phyloP scores from a whole-genome alignment of 1,140 invertebrate genomes.

The Hyles euphorbiae region DNA sequence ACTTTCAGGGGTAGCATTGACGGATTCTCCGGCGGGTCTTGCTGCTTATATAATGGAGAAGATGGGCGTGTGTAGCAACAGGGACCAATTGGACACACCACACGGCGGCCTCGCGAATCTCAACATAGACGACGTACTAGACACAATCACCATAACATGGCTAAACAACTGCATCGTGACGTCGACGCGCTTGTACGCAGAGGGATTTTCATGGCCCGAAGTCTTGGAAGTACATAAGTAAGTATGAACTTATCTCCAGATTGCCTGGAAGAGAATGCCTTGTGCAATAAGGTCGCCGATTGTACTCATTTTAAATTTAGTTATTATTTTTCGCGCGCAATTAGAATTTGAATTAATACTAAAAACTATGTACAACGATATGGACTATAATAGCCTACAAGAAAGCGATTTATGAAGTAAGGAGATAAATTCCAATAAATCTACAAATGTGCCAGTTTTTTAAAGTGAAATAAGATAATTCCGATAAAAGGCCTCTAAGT shows the following conservation, averaged over 20 bases:
- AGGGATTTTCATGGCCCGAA: conserved; percentile 72
- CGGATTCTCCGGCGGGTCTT: conserved; percentile 83
- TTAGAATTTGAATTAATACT: too few species aligned
- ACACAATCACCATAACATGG: conserved; percentile 93
- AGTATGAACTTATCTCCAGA: conserved; percentile 18
- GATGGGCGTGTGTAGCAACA: conserved; percentile 86
- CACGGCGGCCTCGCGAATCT: conserved; percentile 85
- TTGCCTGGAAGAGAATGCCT: too few species aligned
- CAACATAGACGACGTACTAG: conserved; percentile 86
- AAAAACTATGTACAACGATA: too few species aligned
- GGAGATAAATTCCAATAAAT: too few species aligned
- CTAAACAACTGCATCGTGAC: conserved; percentile 85
- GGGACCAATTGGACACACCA: conserved; percentile 71
- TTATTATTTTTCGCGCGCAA: too few species aligned
- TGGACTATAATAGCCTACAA: too few species aligned
- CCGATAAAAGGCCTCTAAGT: too few species aligned
- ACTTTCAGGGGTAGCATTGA: conserved; percentile 76
- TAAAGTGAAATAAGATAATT: too few species aligned
- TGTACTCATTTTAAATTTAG: too few species aligned
- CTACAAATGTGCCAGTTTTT: too few species aligned
- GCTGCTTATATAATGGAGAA: conserved; percentile 92
- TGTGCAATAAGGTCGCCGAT: too few species aligned
- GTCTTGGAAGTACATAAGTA: conserved; percentile 42
- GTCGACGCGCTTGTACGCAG: conserved; percentile 85
- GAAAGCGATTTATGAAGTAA: too few species aligned